These are phyloP conservation scores for Ennomos quercinarius DNA, from an alignment of 2,888 invertebrate genomes.

Conservation along the genomic window DNA sequence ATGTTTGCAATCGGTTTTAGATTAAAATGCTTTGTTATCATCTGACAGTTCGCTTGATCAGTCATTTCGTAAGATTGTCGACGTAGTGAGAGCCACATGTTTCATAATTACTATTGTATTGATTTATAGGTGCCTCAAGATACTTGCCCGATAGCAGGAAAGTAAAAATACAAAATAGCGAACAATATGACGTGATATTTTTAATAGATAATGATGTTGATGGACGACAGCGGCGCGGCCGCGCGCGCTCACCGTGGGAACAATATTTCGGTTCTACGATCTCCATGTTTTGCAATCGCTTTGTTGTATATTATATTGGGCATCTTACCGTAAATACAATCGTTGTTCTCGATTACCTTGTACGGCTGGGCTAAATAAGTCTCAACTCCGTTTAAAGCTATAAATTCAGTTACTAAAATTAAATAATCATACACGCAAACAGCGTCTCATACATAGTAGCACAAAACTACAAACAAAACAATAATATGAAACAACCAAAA, in stretches of 20 bases:
- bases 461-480: constrained; percentile 39
- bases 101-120: constrained; percentile 74
- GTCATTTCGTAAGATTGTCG: constrained; percentile 7
- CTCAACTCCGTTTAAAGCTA: constrained; percentile 9
- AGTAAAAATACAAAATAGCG: constrained; percentile 81
- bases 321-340: constrained; percentile 36
- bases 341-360: constrained; percentile 33
- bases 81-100: constrained; percentile 47
- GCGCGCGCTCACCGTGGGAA: constrained; percentile 78
- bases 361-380: constrained; percentile 5
- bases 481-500: constrained; percentile 42
- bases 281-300: constrained; percentile 74
- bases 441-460: constrained; percentile 29
- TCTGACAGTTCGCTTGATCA: not conserved
- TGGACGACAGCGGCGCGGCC: constrained; percentile 74
- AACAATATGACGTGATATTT: constrained; percentile 85
- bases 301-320: constrained; percentile 59
- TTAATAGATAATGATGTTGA: constrained; percentile 85
- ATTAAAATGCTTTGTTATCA: not conserved
- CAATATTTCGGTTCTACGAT: constrained; percentile 75
- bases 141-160: constrained; percentile 73
- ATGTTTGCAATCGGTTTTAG: too few relatives aligned
- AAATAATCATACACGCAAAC: too few relatives aligned
- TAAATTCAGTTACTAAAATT: too few relatives aligned
- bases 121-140: constrained; percentile 79